Conservation (phyloP, 2,888 invertebrate genomes). For the Melanophora roralis region DNA sequence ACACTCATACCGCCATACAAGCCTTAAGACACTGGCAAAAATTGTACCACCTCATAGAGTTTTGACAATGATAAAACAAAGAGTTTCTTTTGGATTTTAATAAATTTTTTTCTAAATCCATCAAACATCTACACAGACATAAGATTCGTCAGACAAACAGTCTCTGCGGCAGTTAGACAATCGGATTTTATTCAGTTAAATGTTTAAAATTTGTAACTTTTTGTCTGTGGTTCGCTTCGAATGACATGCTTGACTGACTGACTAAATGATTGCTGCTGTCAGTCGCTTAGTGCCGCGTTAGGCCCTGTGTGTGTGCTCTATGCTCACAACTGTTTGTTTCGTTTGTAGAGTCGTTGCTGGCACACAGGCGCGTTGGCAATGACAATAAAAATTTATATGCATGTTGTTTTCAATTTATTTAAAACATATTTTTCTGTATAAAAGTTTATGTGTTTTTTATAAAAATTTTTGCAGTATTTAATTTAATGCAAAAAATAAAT, state of each 20-base stretch:
- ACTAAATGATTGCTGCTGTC: constrained; percentile 27
- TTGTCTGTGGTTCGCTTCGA: constrained; percentile 7
- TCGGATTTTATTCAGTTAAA: not conserved
- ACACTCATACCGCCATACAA: not conserved
- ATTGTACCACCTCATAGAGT: constrained; percentile 1
- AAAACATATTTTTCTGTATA: too few species aligned
- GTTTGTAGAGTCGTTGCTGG: constrained; percentile 4
- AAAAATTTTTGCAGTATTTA: not conserved
- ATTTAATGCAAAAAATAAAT: not conserved
- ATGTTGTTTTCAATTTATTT: constrained; percentile 36
- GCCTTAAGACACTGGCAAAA: not conserved
- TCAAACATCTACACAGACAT: not conserved
- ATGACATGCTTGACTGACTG: constrained; percentile 48
- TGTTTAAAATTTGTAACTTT: not conserved
- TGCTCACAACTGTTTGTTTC: constrained; percentile 22
- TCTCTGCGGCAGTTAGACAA: not conserved
- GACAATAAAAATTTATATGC: constrained; percentile 55
- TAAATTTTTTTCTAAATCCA: not conserved
- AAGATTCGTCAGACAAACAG: not conserved
- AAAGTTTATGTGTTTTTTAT: constrained; percentile 8
- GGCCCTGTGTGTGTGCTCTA: constrained; percentile 8
- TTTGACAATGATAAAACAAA: constrained; percentile 5
- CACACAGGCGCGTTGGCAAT: constrained; percentile 63
- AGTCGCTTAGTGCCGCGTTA: not conserved
- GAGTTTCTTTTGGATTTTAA: not conserved